Conservation (phyloP, 2,888 invertebrate genomes). For the Ophioninae sp. region DNA sequence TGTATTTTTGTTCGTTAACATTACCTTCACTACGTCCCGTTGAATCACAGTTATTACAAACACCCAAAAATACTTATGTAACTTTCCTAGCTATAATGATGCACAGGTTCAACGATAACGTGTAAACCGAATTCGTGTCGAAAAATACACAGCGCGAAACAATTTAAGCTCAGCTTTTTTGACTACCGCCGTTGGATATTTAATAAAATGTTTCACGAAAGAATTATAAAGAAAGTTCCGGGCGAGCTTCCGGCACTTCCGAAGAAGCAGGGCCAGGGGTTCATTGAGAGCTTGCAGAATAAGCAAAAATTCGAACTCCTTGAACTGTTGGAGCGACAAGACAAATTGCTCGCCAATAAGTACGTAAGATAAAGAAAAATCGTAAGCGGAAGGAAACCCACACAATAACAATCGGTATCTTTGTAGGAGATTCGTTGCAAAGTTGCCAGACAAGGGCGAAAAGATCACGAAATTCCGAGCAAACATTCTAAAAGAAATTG, state of each 20-base stretch:
- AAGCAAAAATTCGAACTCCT: constrained; percentile 82
- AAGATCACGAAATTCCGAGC: constrained; percentile 82
- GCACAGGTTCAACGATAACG: neutral
- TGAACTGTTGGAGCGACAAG: constrained; percentile 83
- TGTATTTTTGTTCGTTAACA: neutral
- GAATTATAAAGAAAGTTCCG: constrained; percentile 80
- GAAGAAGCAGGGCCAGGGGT: constrained; percentile 83
- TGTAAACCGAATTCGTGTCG: neutral
- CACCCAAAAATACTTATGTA: neutral
- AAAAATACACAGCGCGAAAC: neutral
- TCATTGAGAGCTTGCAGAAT: constrained; percentile 82
- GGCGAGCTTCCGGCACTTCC: constrained; percentile 81
- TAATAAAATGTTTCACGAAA: constrained; percentile 66
- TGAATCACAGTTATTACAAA: neutral
- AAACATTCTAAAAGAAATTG: constrained; percentile 82
- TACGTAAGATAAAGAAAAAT: constrained; percentile 66
- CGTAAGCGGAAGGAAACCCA: neutral
- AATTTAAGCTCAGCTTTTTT: neutral
- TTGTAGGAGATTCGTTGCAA: constrained; percentile 82
- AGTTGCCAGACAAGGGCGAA: constrained; percentile 84
- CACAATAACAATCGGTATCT: neutral
- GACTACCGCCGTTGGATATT: neutral
- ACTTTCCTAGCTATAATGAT: neutral
- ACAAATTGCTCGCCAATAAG: constrained; percentile 82
- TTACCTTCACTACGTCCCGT: neutral